phyloP scores from a whole-genome alignment of 1,140 invertebrate genomes.

The Pollicipes pollicipes region DNA sequence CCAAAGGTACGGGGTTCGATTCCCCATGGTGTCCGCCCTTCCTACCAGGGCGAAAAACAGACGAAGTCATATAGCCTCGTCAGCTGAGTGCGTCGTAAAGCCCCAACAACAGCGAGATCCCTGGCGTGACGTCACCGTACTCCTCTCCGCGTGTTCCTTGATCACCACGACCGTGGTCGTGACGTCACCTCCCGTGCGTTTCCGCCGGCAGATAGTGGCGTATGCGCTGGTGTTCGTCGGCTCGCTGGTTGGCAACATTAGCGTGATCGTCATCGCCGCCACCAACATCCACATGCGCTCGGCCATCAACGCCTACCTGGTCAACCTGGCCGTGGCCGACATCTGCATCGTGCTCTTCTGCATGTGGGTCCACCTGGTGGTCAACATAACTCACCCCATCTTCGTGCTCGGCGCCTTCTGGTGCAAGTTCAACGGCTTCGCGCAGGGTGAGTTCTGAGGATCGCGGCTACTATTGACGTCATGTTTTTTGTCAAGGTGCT shows the following conservation, averaged over 20 bases:
- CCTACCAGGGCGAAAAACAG: no score
- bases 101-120: no score
- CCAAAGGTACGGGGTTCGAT: no score
- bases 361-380: slow-evolving; percentile 33
- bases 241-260: slow-evolving; percentile 31
- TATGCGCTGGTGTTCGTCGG: slow-evolving; percentile 20
- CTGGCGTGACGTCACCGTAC: no score
- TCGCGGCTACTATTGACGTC: no score
- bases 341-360: slow-evolving; percentile 28
- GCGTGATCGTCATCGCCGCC: slow-evolving; percentile 33
- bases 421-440: slow-evolving; percentile 33
- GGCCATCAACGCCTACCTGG: slow-evolving; percentile 29
- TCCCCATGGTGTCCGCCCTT: no score
- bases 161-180: no score
- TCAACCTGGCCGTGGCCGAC: slow-evolving; percentile 28
- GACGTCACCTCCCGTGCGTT: no score
- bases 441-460: slow-evolving; percentile 32
- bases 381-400: slow-evolving; percentile 22
- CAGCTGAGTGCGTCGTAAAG: no score
- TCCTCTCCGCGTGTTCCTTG: no score
- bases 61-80: no score
- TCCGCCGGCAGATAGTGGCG: not conserved
- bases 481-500: no score
- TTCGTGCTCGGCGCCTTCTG: slow-evolving; percentile 29
- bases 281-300: slow-evolving; percentile 28